These are phyloP conservation scores for Hyperoplus lanceolatus DNA, from an alignment of 2,797 vertebrate species.

Conservation along the genomic window DNA sequence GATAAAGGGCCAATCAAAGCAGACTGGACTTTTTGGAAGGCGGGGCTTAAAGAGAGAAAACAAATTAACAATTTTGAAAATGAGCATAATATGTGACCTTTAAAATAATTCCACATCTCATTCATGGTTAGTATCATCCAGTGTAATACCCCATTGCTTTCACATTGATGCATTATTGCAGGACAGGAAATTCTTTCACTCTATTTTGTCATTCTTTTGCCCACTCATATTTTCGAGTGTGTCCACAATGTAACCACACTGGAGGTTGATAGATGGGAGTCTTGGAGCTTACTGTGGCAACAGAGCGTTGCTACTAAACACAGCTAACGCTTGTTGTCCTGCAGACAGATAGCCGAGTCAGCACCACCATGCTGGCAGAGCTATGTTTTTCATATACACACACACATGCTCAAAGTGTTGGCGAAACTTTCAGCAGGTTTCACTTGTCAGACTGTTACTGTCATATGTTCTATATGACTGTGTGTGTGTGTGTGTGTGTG, in stretches of 20 bases:
- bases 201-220: slow-evolving; percentile 15
- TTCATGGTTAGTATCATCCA: slow-evolving; percentile 3
- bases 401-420: background rate
- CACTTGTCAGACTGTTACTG: slow-evolving; percentile 17
- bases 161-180: slow-evolving; percentile 11
- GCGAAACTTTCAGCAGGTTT: slow-evolving; percentile 18
- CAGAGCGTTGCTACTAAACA: slow-evolving; percentile 61
- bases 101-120: slow-evolving; percentile 26
- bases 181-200: slow-evolving; percentile 27
- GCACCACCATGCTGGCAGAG: slow-evolving; percentile 29
- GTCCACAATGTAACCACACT: slow-evolving; percentile 27
- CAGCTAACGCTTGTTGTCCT: slow-evolving; percentile 15
- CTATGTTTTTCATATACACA: slow-evolving; percentile 29
- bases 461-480: background rate
- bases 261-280: slow-evolving; percentile 44
- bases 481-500: too few relatives aligned
- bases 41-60: too few relatives aligned
- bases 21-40: too few relatives aligned
- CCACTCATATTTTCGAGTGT: slow-evolving; percentile 2
- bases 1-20: too few relatives aligned
- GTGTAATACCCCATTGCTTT: background rate
- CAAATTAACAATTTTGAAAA: too few relatives aligned
- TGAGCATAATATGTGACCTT: background rate
- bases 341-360: slow-evolving; percentile 35
- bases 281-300: slow-evolving; percentile 64